Base-by-base conservation (phyloP, 2,113 vertebrate genomes). In the Malurus elegans region DNA sequence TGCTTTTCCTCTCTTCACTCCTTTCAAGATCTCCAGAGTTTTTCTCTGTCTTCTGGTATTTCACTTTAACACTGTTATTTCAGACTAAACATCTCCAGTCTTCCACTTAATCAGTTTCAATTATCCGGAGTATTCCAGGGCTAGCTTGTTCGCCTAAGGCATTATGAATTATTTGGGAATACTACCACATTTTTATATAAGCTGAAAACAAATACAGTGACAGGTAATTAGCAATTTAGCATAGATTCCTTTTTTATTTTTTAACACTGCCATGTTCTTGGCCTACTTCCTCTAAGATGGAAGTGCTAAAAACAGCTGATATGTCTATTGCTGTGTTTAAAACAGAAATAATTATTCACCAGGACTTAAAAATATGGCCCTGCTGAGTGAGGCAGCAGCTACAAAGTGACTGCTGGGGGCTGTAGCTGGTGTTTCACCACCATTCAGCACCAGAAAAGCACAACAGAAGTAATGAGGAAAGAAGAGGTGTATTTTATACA, bases 71-170 rank as follows among this genome's bases (percentile, higher is more conserved):
- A 90, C 9, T 32, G 10, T 70, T 90, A 74, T 58, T 95, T 85
- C 12, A 11, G 92, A 96, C 91, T 90, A 96, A 94, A 95, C 81
- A 86, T 86, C 61, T 95, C 24, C 31, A 79, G 24, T 85, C 90
- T 97, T 96, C 79, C 92, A 95, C 92, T 97, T 97, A 92, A 96
- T 97, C 94, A 93, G 31, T 96, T 98, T 96, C 94, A 95, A 93
- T 97, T 95, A 95, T 65, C 78, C 14, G 8, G 73, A 80, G n/a
- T 86, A 48, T 51, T 76, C 79, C 60, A 83, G 23, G 70, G 12
- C 32, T 97, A 89, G 16, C 79, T 89, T 93, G 28, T 86, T 81
- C 1, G 18, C 95, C 73, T 84, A 74, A 65, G 91, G 72, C 88
- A 82, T 96, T 80, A 76, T 95, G 71, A 92, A 97, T 92, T 96